These are phyloP conservation scores for Venustaconcha ellipsiformis DNA, from an alignment of 1,140 invertebrate genomes.

Conservation along the genomic window DNA sequence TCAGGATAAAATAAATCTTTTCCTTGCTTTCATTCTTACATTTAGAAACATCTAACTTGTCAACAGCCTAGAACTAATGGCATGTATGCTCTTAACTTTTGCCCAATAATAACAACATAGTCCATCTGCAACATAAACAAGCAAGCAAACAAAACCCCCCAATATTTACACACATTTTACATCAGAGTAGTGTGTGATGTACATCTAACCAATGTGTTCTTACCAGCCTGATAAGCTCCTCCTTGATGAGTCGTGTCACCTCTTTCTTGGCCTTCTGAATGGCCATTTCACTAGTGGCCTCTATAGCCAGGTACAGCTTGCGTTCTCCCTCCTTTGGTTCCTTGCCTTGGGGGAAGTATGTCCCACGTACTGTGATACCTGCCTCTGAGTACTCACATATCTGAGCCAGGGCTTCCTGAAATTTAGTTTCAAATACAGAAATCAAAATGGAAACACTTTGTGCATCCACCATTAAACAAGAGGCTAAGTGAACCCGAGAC, in stretches of 20 bases:
- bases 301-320: conserved; percentile 98
- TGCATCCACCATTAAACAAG: too few species aligned
- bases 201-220: conserved; percentile 66
- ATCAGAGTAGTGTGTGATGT: neutral
- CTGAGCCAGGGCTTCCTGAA: conserved; percentile 93
- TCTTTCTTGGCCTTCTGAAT: conserved; percentile 99
- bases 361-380: conserved; percentile 98
- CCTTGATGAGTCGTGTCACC: conserved; percentile 97
- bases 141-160: neutral
- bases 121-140: neutral
- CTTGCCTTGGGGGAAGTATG: conserved; percentile 81
- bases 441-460: too few species aligned
- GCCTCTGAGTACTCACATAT: conserved; percentile 99
- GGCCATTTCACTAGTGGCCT: conserved; percentile 96
- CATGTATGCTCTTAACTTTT: neutral
- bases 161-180: neutral
- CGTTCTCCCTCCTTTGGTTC: conserved; percentile 89
- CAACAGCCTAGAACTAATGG: too few species aligned
- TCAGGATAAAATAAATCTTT: too few species aligned
- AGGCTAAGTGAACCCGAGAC: too few species aligned
- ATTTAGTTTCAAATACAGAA: conserved; percentile 15
- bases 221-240: conserved; percentile 94
- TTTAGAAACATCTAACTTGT: too few species aligned
- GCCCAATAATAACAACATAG: neutral
- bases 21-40: too few species aligned